Base-by-base conservation (phyloP, 2,113 vertebrate genomes). In the Oxygymnocypris stewartii region DNA sequence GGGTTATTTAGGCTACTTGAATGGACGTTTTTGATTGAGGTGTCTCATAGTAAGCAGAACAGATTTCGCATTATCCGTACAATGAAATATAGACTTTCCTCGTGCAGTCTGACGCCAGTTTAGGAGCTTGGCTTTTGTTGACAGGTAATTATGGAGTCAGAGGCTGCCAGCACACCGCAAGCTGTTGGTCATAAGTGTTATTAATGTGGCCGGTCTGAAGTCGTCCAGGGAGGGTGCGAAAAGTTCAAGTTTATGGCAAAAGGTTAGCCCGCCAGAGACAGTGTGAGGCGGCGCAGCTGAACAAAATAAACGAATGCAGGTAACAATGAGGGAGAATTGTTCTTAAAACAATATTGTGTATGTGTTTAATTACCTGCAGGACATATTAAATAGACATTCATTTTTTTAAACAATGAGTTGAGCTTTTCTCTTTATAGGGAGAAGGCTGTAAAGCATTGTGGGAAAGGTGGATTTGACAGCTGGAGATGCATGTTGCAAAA, bases 231-330 rank as follows among this genome's bases (percentile, higher is more conserved):
- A 85, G 86, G 88, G 69, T 40, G 67, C 74, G 57, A 84, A 89
- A 79, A 84, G 88, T 87, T 89, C 88, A 89, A 89, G 88, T 89
- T 87, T 89, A 78, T 85, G 84, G 67, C 44, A 74, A 87, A 85
- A 87, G 86, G 63, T 85, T 87, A 78, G 86, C 16, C 25, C 74
- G 63, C 78, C 79, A 7, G 82, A 84, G 82, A 84, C 82, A 4
- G 47, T 84, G 13, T 37, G 82, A 54, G 31, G 49, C 31, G 42
- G 44, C n/a, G 81, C 81, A 16, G 65, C 44, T 31, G 44, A 83
- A 31, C 25, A 69, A 69, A 71, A 71, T 54, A 83, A 37, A 83
- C 11, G 44, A n/a, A 71, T 44, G 42, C 13, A 76, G 73, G 40
- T 40, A 75, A 75, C 73, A 75, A 75, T 47, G 42, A 76, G 74